Evolutionary conservation across 2,888 invertebrate species (phyloP), one percentile per base, ranked within the genome.

Genomic region (Caenorhabditis imperialis): DNA sequence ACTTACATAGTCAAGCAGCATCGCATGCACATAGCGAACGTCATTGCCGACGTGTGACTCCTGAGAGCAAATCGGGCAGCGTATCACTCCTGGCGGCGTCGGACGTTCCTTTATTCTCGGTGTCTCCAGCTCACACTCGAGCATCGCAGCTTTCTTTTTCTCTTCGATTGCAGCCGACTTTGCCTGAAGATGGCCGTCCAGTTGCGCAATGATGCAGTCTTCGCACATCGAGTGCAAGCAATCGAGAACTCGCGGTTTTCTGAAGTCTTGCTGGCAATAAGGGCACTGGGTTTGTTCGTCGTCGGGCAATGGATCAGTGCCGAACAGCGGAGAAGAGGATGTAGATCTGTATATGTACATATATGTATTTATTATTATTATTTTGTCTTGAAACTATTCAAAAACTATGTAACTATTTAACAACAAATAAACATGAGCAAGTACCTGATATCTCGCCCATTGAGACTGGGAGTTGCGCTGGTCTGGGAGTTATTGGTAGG

Each of bases 141-240:
- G 35, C 55, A 58, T 48, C 8, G 48, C 18, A 1, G 55, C 22
- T 22, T 61, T 45, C 23, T 57, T 65, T 38, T 74, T 60, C 35
- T 70, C 55, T 16, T 67, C 72, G 22, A 60, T 38, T 23, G 54
- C 57, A n/a, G 58, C 65, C 12, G 77, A 61, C 53, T 60, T 55
- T 18, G 73, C 61, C 55, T 79, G 71, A 16, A 75, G 42, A 63
- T 83, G 61, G 0, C 84, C 82, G 53, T 85, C 85, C 33, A 85
- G 71, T 62, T 84, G 83, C 14, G 83, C 86, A 14, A 84, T 86
- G 40, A 97, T 91, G 90, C 96, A 97, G 81, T 92, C 92, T 90
- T 95, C 94, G 90, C 96, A 97, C 90, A 95, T 96, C 55, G 94
- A 94, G 91, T 97, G 96, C 89, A 97, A 92, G 90, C 96, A 97